phyloP scores from a whole-genome alignment of 1,140 invertebrate species.

The Rhyzopertha dominica region DNA sequence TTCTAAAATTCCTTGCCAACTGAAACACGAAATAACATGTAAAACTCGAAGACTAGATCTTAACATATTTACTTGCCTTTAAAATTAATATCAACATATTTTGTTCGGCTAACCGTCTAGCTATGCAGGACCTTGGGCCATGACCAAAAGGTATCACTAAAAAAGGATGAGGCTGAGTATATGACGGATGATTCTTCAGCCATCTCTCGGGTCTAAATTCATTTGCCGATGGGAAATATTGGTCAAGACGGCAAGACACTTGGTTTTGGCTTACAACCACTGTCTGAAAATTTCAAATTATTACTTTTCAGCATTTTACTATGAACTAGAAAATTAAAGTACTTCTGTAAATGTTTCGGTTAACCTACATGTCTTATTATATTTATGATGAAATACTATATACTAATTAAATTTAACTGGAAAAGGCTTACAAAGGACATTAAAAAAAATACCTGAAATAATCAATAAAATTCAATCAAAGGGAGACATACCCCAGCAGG shows the following conservation, averaged over 20 bases:
- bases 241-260: conserved; percentile 61
- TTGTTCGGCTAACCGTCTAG: conserved; percentile 81
- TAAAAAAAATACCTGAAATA: too few species aligned
- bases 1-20: conserved; percentile 61
- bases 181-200: conserved; percentile 51
- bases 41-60: conserved; percentile 11
- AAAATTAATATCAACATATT: conserved; percentile 75
- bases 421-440: too few species aligned
- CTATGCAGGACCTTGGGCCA: conserved; percentile 82
- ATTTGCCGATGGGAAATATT: conserved; percentile 66
- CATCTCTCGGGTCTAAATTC: conserved; percentile 74
- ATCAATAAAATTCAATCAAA: conserved; percentile 11
- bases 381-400: too few species aligned
- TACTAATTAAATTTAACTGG: too few species aligned
- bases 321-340: background rate
- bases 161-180: conserved; percentile 66
- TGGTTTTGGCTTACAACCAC: conserved; percentile 85
- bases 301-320: conserved; percentile 5
- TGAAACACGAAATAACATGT: conserved; percentile 47
- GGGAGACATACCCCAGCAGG: conserved; percentile 80
- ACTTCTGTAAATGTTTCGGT: too few species aligned
- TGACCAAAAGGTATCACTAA: conserved; percentile 83
- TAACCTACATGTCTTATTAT: too few species aligned
- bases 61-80: conserved; percentile 42
- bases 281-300: conserved; percentile 58